Conservation (phyloP, 2,113 vertebrate genomes). For the Nyctereutes procyonoides region DNA sequence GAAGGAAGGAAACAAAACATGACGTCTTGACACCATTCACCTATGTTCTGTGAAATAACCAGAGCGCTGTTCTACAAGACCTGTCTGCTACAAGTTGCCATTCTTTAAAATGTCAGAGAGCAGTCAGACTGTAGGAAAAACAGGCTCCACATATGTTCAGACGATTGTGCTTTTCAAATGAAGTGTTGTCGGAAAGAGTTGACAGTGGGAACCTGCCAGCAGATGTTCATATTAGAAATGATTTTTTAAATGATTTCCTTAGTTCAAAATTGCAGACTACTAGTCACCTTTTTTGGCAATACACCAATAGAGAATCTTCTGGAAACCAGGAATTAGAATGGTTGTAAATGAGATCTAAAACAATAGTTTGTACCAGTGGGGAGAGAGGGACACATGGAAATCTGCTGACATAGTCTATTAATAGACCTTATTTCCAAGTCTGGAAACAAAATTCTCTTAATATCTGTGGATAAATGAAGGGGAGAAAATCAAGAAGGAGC, state of each 20-base stretch:
- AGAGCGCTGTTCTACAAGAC: background rate
- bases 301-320: background rate
- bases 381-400: background rate
- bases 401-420: background rate
- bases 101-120: background rate
- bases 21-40: fast-evolving
- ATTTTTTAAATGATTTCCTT: background rate
- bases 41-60: background rate
- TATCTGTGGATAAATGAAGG: background rate
- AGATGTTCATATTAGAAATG: background rate
- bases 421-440: background rate
- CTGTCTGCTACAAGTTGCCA: background rate
- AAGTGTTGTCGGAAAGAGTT: background rate
- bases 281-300: background rate
- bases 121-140: background rate
- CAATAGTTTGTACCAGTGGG: background rate
- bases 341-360: background rate
- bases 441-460: conserved; percentile 9
- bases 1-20: background rate
- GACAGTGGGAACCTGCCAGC: background rate
- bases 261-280: background rate
- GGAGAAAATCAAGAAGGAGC: background rate
- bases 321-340: background rate
- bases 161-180: background rate
- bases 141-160: no score